Base-by-base conservation (phyloP, 2,113 vertebrate species). In the Rhinopomastus cyanomelas region DNA sequence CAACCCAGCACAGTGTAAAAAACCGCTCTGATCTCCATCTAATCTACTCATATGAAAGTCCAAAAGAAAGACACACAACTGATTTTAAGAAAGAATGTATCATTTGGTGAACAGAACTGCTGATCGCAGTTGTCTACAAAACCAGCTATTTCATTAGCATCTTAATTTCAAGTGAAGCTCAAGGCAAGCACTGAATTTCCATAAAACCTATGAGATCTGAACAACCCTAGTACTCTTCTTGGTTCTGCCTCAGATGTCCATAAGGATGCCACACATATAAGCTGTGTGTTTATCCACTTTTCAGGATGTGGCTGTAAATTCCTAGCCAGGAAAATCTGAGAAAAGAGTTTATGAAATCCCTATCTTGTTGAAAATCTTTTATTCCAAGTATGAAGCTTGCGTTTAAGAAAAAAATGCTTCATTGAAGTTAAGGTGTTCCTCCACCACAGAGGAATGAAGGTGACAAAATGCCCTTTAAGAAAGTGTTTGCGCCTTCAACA, bases 141-240 rank as follows among this genome's bases (percentile, higher is more conserved):
- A 53, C 9, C 19, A 86, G 90, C 88, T 83, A 92, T 87, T 77
- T 92, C 81, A 94, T 66, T 79, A 90, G 75, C 49, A 81, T 72
- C 49, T 81, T 93, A 13, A 27, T 87, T 91, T 90, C 74, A 82
- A 92, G 68, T 21, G 20, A 81, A 93, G 49, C 64, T 71, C 52
- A 93, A 86, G 29, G 22, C 39, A 77, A 59, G 32, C 52, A 61
- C 30, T 34, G 17, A 59, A 53, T 39, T 69, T 39, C 51, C 11
- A 22, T 22, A 91, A 60, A 87, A 88, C 48, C 51, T 74, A n/a
- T 94, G 65, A 94, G 71, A 59, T n/a, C 34, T 65, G 69, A 66
- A 89, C 59, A 65, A 49, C 67, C 20, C 34, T 51, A 90, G 81
- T 46, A 46, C 13, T 62, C 29, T 64, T 25, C 42, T 34, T 46